Percentiles rank a stretch among this genome's conserved stretches.
Evolutionary conservation across 2,797 vertebrate genomes (phyloP).

Genomic region (Benthosema pterotum): DNA sequence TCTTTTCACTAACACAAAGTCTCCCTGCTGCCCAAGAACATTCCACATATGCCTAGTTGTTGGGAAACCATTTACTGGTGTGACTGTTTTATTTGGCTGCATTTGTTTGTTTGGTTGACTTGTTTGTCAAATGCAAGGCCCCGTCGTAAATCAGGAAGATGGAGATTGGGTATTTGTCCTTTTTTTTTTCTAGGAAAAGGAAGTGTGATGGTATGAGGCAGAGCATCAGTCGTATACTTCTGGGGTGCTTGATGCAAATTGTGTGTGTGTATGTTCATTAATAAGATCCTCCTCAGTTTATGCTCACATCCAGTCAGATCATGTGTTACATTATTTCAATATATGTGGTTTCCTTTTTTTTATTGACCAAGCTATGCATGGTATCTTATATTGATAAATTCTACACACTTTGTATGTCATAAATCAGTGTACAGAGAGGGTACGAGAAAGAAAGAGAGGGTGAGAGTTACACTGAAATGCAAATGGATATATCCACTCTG

Average conservation of each 20-base stretch:
- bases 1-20: slow-evolving; percentile 28
- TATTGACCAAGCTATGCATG: background rate
- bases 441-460: background rate
- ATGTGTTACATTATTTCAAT: background rate
- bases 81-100: slow-evolving; percentile 25
- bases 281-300: too few relatives aligned
- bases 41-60: slow-evolving; percentile 30
- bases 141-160: slow-evolving; percentile 43
- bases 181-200: slow-evolving; percentile 9
- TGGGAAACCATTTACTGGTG: slow-evolving; percentile 53
- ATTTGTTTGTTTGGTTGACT: slow-evolving; percentile 38
- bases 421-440: background rate
- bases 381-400: background rate
- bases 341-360: slow-evolving; percentile 10
- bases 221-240: too few relatives aligned
- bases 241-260: too few relatives aligned
- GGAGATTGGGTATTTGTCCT: slow-evolving; percentile 31
- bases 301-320: too few relatives aligned
- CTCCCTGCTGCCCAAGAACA: slow-evolving; percentile 8
- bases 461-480: background rate
- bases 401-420: background rate
- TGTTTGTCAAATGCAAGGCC: slow-evolving; percentile 43
- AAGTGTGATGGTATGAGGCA: background rate
- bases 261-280: background rate
- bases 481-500: slow-evolving; percentile 7